Evolutionary conservation across 2,113 vertebrate species (phyloP), one percentile per base, ranked within the genome.

Genomic region (Capreolus pygargus): DNA sequence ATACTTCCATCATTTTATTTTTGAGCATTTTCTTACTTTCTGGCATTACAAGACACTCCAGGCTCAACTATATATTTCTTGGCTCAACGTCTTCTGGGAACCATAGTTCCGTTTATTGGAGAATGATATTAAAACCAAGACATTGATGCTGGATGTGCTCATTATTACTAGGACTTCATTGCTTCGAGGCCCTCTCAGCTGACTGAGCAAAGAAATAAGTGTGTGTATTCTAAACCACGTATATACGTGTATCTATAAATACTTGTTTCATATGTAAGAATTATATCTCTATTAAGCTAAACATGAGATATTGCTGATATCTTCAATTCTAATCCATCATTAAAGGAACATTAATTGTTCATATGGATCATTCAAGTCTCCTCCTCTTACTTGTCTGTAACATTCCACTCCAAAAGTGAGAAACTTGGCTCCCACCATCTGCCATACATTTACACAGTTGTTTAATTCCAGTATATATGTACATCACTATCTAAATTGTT

Each of bases 221-320:
- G n/a, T 30, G 25, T 45, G 27, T 61, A 33, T 83, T 43, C 8
- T 86, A 61, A 70, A 28, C 21, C 7, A 8, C 13, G 2, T 94
- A 47, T 57, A n/a, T 83, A 36, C 6, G 85, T 11, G 17, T 58
- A 64, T 33, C 30, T 70, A 79, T 45, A 74, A 74, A 87, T 85
- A 55, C 67, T 83, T 94, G 14, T 94, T 93, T 14, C n/a, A 7
- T 83, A 23, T 43, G 55, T 82, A 95, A 64, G 74, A 21, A 84
- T 82, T 89, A 14, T 83, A 86, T 96, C 19, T 78, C 17, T 94
- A 55, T 84, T 91, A 96, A 93, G 57, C 5, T 88, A 95, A 95
- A 91, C 7, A 57, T 88, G 57, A 93, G 30, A 61, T 95, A 10
- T 61, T 92, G 43, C 43, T 88, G 27, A 88, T 94, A 16, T 50